A percentile compares a stretch with the other conserved stretches of the same genome.
These are phyloP conservation scores for Phoeniculus purpureus DNA, from an alignment of 2,797 vertebrate genomes.

Conservation along the genomic window DNA sequence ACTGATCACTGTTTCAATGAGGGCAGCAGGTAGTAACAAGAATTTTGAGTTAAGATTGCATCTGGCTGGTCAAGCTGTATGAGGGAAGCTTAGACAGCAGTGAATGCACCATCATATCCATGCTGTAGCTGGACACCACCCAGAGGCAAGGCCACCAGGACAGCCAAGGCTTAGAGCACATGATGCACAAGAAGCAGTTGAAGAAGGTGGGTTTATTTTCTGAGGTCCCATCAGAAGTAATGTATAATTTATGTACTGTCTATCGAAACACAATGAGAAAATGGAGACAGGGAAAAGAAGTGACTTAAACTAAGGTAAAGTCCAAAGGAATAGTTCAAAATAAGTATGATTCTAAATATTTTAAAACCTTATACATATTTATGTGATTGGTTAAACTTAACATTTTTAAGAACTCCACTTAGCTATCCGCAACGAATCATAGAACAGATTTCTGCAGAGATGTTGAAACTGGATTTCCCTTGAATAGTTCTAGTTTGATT, in stretches of 20 bases:
- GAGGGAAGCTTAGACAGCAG: background rate
- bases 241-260: background rate
- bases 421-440: background rate
- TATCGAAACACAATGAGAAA: background rate
- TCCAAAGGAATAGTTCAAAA: background rate
- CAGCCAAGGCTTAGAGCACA: background rate
- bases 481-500: background rate
- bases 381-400: background rate
- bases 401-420: background rate
- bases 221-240: background rate
- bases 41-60: background rate
- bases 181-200: accelerated
- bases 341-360: background rate
- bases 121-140: background rate
- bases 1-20: background rate
- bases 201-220: background rate
- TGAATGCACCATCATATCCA: background rate
- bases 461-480: background rate
- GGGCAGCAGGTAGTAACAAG: background rate
- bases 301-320: background rate
- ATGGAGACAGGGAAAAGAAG: background rate
- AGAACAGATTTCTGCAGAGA: background rate
- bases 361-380: background rate
- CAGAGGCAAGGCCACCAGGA: background rate
- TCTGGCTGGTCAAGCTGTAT: accelerated